Conservation (phyloP, 30 jellyfish, hydroid and myxozoan species). For the Aurelia aurita complex sp. Pacific region DNA sequence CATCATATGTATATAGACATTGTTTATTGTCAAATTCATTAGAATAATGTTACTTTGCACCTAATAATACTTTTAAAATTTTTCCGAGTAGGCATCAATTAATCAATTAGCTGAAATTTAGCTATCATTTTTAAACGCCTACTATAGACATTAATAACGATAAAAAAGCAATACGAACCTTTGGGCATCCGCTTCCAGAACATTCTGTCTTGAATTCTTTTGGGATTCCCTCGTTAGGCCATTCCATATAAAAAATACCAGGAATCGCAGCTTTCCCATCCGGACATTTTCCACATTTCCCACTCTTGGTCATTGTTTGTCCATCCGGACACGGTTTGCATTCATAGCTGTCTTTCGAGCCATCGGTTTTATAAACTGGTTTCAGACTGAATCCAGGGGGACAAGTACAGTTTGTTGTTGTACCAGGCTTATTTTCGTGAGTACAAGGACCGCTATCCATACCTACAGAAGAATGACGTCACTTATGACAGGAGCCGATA, state of each 20-base stretch:
- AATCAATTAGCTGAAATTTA: no score
- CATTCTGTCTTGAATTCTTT: conserved; percentile 59
- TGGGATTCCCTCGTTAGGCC: conserved; percentile 74
- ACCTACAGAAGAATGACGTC: conserved; percentile 1
- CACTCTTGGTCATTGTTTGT: neutral
- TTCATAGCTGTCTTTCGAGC: conserved; percentile 14
- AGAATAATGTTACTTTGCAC: no score
- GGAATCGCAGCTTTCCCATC: conserved; percentile 92
- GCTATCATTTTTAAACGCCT: no score
- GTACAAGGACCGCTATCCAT: conserved; percentile 50
- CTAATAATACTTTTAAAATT: no score
- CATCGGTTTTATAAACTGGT: conserved; percentile 10
- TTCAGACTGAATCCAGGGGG: conserved; percentile 78
- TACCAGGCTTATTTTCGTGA: conserved; percentile 1
- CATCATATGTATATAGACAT: no score
- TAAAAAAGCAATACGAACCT: conserved; percentile 21
- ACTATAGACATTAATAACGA: neutral
- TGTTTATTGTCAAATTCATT: no score
- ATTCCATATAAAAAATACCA: conserved; percentile 58
- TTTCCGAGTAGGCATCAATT: no score
- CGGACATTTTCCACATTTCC: conserved; percentile 66
- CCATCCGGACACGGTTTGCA: conserved; percentile 63
- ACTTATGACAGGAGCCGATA: neutral
- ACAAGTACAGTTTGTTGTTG: conserved; percentile 59
- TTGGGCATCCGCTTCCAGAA: conserved; percentile 67